Evolutionary conservation across 2,888 invertebrate species (phyloP), one percentile per base, ranked within the genome.

Genomic region (Eucera pruinosa): DNA sequence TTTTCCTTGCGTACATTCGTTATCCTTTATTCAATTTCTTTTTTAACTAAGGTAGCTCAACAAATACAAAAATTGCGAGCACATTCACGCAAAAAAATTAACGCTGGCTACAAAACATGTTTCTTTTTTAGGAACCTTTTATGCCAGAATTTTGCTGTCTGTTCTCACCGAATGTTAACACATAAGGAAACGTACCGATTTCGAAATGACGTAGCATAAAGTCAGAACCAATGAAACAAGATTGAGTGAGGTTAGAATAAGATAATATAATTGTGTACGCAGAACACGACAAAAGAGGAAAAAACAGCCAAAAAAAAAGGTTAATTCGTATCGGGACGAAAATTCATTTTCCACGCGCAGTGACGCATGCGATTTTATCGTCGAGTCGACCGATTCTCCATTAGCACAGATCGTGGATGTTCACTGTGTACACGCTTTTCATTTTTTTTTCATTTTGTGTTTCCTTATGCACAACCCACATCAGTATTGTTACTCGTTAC

Each of bases 381-480:
- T 45, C 25, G 47, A 66, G 62, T 27, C 66, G 57, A 57, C 57
- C 82, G 80, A 84, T 84, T 82, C 83, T 80, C 82, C 80, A 70
- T 74, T 52, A 11, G 20, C 68, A 55, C 47, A 23, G 47, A 30
- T 18, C 74, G 27, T n/a, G 36, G 36, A 58, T 33, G 67, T 57
- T 70, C 80, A 81, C 78, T 20, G 80, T 83, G 81, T 80, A 73
- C 77, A 83, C 61, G 70, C 65, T 82, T 50, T 9, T 39, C 39
- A 27, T 78, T 82, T 30, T 43, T 11, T 60, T 71, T 78, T 79
- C 75, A 68, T 83, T 82, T 81, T 75, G 77, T 85, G n/a, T 36
- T 65, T 78, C 23, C 83, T 82, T 86, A 86, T 87, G 87, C 88
- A 88, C 87, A 88, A 88, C 84, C 85, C 87, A 86, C 81, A 78